A percentile compares a stretch with the other conserved stretches of the same genome.
Evolutionary conservation across 2,888 invertebrate genomes (phyloP).

Genomic region (Xestia sexstrigata): DNA sequence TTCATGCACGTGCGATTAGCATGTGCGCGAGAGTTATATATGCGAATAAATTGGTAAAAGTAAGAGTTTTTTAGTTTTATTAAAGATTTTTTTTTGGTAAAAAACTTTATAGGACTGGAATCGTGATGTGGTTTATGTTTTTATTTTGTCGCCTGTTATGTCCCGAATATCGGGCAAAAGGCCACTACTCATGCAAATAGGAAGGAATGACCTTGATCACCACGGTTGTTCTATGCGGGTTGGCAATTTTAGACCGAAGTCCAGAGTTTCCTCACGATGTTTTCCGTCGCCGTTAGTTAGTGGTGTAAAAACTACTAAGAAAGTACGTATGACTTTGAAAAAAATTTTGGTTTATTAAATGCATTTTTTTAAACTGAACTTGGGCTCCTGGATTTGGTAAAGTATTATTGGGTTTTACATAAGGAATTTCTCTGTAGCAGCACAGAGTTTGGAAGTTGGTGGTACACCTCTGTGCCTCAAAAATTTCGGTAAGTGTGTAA

Average conservation of each 20-base stretch:
- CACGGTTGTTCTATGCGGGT: not conserved
- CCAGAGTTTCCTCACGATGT: not conserved
- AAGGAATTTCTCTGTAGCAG: not conserved
- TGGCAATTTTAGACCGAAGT: not conserved
- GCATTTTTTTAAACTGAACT: not conserved
- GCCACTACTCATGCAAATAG: too few species aligned
- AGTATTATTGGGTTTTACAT: not conserved
- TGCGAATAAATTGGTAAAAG: conserved; percentile 27
- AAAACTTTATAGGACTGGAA: not conserved
- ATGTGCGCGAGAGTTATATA: conserved; percentile 32
- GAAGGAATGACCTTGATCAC: too few species aligned
- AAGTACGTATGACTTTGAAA: not conserved
- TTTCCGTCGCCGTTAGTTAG: too few species aligned
- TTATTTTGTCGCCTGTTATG: too few species aligned
- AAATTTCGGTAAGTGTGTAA: not conserved
- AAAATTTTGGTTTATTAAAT: not conserved
- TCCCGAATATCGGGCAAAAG: too few species aligned
- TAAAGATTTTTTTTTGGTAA: not conserved
- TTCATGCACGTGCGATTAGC: conserved; percentile 48
- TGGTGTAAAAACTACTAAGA: too few species aligned
- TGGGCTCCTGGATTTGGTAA: not conserved
- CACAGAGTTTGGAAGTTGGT: not conserved
- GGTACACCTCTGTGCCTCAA: not conserved
- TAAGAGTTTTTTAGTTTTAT: not conserved
- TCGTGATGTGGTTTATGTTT: not conserved